These are phyloP conservation scores for Drosophila fuyamai DNA, from an alignment of 1,140 invertebrate species.

Conservation along the genomic window DNA sequence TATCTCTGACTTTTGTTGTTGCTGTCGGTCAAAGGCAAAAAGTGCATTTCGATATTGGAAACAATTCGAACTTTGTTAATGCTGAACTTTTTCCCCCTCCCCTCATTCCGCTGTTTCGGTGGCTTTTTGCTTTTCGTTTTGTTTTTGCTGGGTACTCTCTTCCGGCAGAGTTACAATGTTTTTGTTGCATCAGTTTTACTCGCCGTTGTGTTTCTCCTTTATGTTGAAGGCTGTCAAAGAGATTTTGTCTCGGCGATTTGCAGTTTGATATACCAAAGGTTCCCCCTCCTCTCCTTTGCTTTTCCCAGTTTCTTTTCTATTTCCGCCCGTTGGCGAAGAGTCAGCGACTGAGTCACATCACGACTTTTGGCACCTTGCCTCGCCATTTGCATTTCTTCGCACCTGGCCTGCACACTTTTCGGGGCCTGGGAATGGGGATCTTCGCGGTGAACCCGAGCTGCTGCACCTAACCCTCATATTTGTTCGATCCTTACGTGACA, in stretches of 20 bases:
- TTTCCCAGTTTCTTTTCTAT: constrained; percentile 32
- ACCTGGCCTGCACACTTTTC: constrained; percentile 31
- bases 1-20: constrained; percentile 54
- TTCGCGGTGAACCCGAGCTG: constrained; percentile 9
- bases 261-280: constrained; percentile 61
- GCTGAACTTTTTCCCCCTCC: constrained; percentile 45
- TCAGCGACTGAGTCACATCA: constrained; percentile 54
- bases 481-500: constrained; percentile 57
- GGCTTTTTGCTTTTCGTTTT: constrained; percentile 6
- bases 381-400: constrained; percentile 55
- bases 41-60: constrained; percentile 73
- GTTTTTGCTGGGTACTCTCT: constrained; percentile 58
- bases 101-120: background rate
- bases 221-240: constrained; percentile 59
- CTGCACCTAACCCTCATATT: constrained; percentile 54
- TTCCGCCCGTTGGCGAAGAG: constrained; percentile 32
- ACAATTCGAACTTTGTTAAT: constrained; percentile 68
- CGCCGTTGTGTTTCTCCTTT: constrained; percentile 47
- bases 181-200: constrained; percentile 73
- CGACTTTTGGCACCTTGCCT: constrained; percentile 59
- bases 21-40: constrained; percentile 70
- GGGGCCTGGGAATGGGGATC: constrained; percentile 12
- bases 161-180: constrained; percentile 77
- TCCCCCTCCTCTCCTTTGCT: constrained; percentile 7
- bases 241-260: constrained; percentile 59